Base-by-base conservation (phyloP, 2,113 vertebrate species). In the Tonatia bakeri region DNA sequence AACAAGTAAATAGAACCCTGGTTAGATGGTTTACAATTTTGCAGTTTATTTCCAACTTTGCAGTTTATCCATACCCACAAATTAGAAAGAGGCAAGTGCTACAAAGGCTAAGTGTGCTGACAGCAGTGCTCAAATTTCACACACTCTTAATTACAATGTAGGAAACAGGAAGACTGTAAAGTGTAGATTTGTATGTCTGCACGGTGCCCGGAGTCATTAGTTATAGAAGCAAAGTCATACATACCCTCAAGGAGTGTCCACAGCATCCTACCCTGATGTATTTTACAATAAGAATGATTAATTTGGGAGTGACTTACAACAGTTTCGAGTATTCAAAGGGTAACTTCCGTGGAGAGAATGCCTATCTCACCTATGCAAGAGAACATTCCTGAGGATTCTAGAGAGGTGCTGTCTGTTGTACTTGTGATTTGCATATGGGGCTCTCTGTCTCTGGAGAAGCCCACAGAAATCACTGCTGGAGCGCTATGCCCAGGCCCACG, bases 111-210 rank as follows among this genome's bases (percentile, higher is more conserved):
- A 81, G 69, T 38, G 40, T 50, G 64, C 56, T 13, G 90, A 77
- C 43, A 79, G 84, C 45, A 92, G 59, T 45, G 76, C 75, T 75
- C 90, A 96, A 77, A 88, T 95, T 77, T 72, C 87, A 94, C 95
- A 91, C 47, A 31, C 79, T 36, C 91, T 38, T 97, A 89, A 96
- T 94, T 92, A 96, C 61, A 77, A 86, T 45, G 36, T 4, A 88
- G 88, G 67, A 54, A 94, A 64, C 84, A 75, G 65, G 72, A 82
- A 87, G 82, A 67, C 81, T 77, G 26, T 90, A 87, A 90, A 94
- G 77, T 36, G 56, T 59, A 6, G 77, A 14, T 40, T 13, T 81
- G 10, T 54, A 12, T 82, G 82, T 86, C 69, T 93, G 90, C 64
- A 47, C 24, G 83, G 92, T 76, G 84, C 65, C 87, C 59, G 40